phyloP scores from a whole-genome alignment of 2,113 vertebrate genomes.

The Mus spicilegus region DNA sequence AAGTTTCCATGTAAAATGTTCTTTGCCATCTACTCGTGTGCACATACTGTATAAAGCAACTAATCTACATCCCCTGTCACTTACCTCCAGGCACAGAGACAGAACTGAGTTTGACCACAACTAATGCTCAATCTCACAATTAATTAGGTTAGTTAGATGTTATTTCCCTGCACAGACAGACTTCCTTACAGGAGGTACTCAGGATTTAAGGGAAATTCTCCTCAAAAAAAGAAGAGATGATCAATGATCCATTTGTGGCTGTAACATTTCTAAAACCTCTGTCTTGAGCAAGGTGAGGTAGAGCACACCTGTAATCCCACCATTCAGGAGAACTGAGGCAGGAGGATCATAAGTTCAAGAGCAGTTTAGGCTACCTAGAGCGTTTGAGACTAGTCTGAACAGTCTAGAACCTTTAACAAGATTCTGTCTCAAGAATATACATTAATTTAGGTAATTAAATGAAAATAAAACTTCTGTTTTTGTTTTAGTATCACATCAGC shows the following conservation, averaged over 20 bases:
- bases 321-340: background rate
- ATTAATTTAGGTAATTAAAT: background rate
- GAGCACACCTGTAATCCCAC: background rate
- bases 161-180: background rate
- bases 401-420: background rate
- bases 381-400: background rate
- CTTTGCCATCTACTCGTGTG: background rate
- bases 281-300: background rate
- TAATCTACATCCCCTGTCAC: background rate
- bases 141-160: background rate
- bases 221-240: background rate
- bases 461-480: slow-evolving; percentile 48
- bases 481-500: slow-evolving; percentile 94
- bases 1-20: slow-evolving; percentile 6
- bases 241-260: background rate
- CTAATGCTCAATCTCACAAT: background rate
- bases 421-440: background rate
- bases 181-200: background rate
- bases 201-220: background rate
- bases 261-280: background rate
- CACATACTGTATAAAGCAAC: background rate
- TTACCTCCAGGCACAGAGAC: background rate
- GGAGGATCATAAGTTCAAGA: background rate
- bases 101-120: background rate
- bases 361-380: background rate